Conservation (phyloP, 1,140 invertebrate species). For the Caenorhabditis brenneri region DNA sequence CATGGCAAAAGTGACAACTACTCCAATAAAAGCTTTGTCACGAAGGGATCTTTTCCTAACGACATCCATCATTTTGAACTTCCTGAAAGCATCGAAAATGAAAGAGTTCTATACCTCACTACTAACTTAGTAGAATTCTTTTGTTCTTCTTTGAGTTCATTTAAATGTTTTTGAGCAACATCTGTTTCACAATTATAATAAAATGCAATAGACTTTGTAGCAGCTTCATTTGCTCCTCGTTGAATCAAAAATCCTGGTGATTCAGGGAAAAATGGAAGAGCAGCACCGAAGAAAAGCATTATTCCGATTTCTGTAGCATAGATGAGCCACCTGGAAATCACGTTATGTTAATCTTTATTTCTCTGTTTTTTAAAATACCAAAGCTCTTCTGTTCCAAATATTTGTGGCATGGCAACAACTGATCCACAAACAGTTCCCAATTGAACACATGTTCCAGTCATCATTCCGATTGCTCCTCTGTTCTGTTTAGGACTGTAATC, state of each 20-base stretch:
- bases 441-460: constrained; percentile 64
- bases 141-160: constrained; percentile 57
- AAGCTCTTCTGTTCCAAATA: constrained; percentile 57
- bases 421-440: constrained; percentile 64
- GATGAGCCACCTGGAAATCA: constrained; percentile 52
- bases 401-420: constrained; percentile 62
- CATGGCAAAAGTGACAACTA: constrained; percentile 64
- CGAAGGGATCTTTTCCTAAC: constrained; percentile 49
- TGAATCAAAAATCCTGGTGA: constrained; percentile 61
- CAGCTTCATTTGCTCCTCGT: constrained; percentile 48
- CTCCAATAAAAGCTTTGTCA: constrained; percentile 58
- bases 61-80: constrained; percentile 55
- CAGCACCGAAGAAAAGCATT: constrained; percentile 53
- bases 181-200: constrained; percentile 56
- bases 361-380: constrained; percentile 47
- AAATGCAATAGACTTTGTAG: constrained; percentile 54
- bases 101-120: neutral
- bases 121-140: constrained; percentile 35
- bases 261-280: constrained; percentile 59
- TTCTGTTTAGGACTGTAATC: constrained; percentile 65
- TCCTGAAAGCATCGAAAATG: neutral
- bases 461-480: constrained; percentile 63
- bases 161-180: constrained; percentile 44
- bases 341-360: neutral
- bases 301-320: constrained; percentile 58